A percentile compares a stretch with the other conserved stretches of the same genome.
Evolutionary conservation across 2,113 vertebrate genomes (phyloP).

Genomic region (Miniopterus natalensis): DNA sequence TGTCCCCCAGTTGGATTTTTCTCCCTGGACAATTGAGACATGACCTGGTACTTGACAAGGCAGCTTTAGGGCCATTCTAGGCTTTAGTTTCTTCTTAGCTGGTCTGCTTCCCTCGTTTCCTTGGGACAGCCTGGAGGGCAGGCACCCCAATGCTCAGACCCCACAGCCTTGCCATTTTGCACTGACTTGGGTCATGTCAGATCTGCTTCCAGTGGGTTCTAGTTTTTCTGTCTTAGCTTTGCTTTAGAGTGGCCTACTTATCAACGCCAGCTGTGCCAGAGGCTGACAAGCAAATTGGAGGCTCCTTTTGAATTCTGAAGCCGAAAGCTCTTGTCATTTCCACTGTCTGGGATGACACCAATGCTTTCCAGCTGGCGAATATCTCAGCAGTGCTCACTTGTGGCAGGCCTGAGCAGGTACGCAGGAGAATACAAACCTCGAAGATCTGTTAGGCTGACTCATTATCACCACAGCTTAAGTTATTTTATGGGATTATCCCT

Average conservation of each 20-base stretch:
- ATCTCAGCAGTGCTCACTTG: not conserved
- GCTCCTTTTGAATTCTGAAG: not conserved
- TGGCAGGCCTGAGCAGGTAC: not conserved
- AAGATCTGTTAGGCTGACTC: not conserved
- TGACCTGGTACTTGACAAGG: not conserved
- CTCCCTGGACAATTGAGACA: not conserved
- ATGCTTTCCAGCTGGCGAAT: not conserved
- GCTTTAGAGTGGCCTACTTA: not conserved
- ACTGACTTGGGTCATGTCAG: too few relatives aligned
- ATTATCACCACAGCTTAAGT: not conserved
- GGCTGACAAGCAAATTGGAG: not conserved
- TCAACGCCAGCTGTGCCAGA: not conserved
- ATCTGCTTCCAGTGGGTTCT: not conserved
- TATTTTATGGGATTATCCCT: not conserved
- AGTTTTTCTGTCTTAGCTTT: not conserved
- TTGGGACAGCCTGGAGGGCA: too few relatives aligned
- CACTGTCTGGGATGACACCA: not conserved
- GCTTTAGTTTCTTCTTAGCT: not conserved
- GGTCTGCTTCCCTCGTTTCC: not conserved
- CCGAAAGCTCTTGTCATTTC: not conserved
- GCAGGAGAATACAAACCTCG: not conserved
- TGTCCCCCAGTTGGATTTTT: not conserved
- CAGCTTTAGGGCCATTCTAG: not conserved
- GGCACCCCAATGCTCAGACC: not conserved
- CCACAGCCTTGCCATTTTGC: not conserved